Evolutionary conservation across 2,113 vertebrate species (phyloP).

Genomic region (Forbesichthys agassizii): DNA sequence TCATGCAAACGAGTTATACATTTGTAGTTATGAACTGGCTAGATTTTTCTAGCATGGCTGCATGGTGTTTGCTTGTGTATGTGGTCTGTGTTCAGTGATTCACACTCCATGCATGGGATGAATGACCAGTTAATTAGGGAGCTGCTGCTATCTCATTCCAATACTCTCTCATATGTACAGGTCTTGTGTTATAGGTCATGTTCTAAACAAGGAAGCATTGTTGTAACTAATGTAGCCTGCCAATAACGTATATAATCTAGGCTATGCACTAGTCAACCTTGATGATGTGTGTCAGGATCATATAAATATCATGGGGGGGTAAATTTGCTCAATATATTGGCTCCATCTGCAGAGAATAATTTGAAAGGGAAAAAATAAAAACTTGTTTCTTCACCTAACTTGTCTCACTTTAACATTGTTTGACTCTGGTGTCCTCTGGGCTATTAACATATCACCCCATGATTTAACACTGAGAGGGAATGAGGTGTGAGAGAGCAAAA

Average conservation of each 20-base stretch:
- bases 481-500: slow-evolving; percentile 18
- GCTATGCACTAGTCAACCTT: background rate
- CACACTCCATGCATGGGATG: slow-evolving; percentile 13
- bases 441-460: slow-evolving; percentile 36
- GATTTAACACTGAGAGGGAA: slow-evolving; percentile 22
- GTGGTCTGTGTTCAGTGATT: slow-evolving; percentile 5
- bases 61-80: background rate
- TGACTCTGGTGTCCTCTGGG: slow-evolving; percentile 49
- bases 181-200: slow-evolving; percentile 6
- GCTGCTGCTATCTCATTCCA: slow-evolving; percentile 26
- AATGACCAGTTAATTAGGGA: slow-evolving; percentile 15
- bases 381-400: slow-evolving; percentile 21
- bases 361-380: background rate
- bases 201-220: background rate
- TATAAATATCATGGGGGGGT: background rate
- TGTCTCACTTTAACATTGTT: slow-evolving; percentile 22
- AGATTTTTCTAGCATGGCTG: slow-evolving; percentile 20
- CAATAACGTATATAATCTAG: background rate
- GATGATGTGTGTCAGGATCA: background rate
- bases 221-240: background rate
- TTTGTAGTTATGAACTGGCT: background rate
- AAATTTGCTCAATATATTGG: background rate
- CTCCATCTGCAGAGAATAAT: slow-evolving; percentile 15
- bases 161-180: background rate
- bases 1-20: background rate